These are phyloP conservation scores for Misgurnus anguillicaudatus DNA, from an alignment of 2,113 vertebrate species.

Conservation along the genomic window DNA sequence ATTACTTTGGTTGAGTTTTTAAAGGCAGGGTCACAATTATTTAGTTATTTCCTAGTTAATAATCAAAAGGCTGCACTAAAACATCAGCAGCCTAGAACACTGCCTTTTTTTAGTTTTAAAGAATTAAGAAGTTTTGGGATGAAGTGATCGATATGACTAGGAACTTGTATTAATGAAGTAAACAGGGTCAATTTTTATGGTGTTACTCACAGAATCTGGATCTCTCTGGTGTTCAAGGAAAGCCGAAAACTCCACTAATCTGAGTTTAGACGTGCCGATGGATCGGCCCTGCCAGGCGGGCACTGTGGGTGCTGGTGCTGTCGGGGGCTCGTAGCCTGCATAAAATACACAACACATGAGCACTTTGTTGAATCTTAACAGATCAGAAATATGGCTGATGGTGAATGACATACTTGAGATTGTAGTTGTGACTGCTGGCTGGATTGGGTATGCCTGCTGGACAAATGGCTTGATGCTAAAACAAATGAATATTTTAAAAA, in stretches of 20 bases:
- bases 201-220: slow-evolving; percentile 84
- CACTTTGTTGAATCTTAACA: neutral
- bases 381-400: neutral
- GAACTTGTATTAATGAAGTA: no score
- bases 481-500: slow-evolving; percentile 38
- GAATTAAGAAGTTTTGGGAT: no score
- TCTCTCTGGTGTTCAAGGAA: slow-evolving; percentile 97
- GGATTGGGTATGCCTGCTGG: slow-evolving; percentile 94
- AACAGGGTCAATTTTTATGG: neutral
- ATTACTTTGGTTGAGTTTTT: no score
- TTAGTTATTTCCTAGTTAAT: no score
- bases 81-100: no score
- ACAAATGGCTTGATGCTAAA: slow-evolving; percentile 95
- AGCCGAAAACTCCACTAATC: slow-evolving; percentile 96
- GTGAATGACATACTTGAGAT: slow-evolving; percentile 89
- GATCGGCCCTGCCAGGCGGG: slow-evolving; percentile 98
- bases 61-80: no score
- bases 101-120: no score
- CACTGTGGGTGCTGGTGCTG: slow-evolving; percentile 87
- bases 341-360: slow-evolving; percentile 10
- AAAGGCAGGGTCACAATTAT: no score
- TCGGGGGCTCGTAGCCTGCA: slow-evolving; percentile 89
- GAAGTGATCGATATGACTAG: no score
- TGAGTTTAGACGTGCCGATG: slow-evolving; percentile 95
- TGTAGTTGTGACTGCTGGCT: slow-evolving; percentile 90